phyloP scores from a whole-genome alignment of 2,888 invertebrate species.

The Pyrocoelia pectoralis region DNA sequence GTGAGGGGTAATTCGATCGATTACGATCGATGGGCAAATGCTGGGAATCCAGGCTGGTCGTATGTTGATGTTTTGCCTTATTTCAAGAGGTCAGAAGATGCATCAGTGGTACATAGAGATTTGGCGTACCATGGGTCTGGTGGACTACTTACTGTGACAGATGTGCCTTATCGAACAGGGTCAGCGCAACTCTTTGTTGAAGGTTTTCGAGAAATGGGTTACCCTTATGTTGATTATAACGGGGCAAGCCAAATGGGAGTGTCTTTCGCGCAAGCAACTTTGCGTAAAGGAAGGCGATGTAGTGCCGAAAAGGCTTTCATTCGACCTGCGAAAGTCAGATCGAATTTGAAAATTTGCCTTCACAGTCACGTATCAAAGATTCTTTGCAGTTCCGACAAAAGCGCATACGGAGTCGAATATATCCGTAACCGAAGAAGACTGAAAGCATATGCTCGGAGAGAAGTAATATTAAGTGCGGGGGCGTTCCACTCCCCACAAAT shows the following conservation, averaged over 20 bases:
- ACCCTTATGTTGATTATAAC: slow-evolving; percentile 75
- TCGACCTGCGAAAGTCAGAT: slow-evolving; percentile 65
- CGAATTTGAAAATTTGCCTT: slow-evolving; percentile 74
- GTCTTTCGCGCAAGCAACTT: slow-evolving; percentile 69
- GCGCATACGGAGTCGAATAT: slow-evolving; percentile 77
- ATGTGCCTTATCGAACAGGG: slow-evolving; percentile 58
- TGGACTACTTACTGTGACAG: slow-evolving; percentile 57
- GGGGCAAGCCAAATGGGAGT: slow-evolving; percentile 70
- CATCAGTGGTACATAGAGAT: slow-evolving; percentile 67
- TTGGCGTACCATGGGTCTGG: slow-evolving; percentile 56
- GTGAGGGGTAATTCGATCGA: slow-evolving; percentile 69
- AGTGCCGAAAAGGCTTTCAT: slow-evolving; percentile 73
- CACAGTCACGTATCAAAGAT: slow-evolving; percentile 61
- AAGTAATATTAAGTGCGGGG: slow-evolving; percentile 87
- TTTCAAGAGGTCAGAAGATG: slow-evolving; percentile 56
- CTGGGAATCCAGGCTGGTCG: slow-evolving; percentile 62
- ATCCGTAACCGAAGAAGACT: slow-evolving; percentile 77
- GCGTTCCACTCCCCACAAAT: slow-evolving; percentile 90
- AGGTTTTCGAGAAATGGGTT: slow-evolving; percentile 72
- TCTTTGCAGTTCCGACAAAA: slow-evolving; percentile 67
- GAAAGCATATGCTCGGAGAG: slow-evolving; percentile 76
- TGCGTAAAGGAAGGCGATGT: slow-evolving; percentile 67
- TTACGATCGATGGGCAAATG: slow-evolving; percentile 67
- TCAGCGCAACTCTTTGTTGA: slow-evolving; percentile 65
- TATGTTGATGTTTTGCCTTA: slow-evolving; percentile 60